A percentile compares a stretch with the other conserved stretches of the same genome.
Evolutionary conservation across 2,888 invertebrate genomes (phyloP).

Genomic region (Trypoxylon attenuatum): DNA sequence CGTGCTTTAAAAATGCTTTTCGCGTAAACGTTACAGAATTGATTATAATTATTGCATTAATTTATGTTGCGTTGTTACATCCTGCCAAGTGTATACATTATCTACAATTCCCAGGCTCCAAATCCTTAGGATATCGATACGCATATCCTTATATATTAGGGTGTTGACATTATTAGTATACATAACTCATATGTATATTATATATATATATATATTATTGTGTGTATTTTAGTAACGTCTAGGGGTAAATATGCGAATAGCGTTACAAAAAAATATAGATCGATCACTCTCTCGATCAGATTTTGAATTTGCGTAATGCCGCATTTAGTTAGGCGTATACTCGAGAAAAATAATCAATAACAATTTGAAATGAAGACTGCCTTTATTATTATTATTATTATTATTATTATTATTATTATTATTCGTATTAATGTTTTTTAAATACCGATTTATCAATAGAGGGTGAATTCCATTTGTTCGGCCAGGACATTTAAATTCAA

Average conservation of each 20-base stretch:
- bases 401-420: no score
- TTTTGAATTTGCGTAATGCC: conserved; percentile 13
- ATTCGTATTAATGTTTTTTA: conserved; percentile 60
- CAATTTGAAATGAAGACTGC: conserved; percentile 60
- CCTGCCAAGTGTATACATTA: conserved; percentile 38
- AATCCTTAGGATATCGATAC: conserved; percentile 18
- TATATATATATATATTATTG: conserved; percentile 16
- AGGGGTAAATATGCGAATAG: conserved; percentile 10
- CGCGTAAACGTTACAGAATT: conserved; percentile 31
- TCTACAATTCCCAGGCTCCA: conserved; percentile 29
- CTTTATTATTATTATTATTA: no score
- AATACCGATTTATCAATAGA: conserved; percentile 67
- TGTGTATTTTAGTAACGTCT: conserved; percentile 9
- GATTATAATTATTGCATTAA: conserved; percentile 44
- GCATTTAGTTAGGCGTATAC: conserved; percentile 25
- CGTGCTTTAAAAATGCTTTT: conserved; percentile 31
- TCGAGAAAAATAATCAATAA: conserved; percentile 44
- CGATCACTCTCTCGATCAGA: conserved; percentile 16
- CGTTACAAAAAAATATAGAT: conserved; percentile 40
- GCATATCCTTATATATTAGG: conserved; percentile 10
- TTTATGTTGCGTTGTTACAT: conserved; percentile 29
- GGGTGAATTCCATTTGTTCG: no score
- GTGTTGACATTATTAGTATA: conserved; percentile 10
- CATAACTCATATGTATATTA: no score
- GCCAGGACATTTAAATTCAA: no score